A percentile compares a stretch with the other conserved stretches of the same genome.
Conservation (phyloP, 1,140 invertebrate species). For the Linepithema humile region DNA sequence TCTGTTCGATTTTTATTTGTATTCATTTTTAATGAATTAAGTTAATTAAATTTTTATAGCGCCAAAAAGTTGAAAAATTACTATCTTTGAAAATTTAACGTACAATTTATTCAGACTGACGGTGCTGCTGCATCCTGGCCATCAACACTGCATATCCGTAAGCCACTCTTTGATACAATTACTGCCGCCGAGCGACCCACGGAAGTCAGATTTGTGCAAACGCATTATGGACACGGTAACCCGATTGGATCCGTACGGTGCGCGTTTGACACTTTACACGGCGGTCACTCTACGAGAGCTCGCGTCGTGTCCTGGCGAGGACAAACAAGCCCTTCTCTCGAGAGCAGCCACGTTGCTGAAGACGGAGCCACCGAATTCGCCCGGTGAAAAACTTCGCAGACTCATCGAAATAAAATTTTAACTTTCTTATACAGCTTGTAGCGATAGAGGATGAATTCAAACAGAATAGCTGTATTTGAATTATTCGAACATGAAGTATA, state of each 20-base stretch:
- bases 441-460: neutral
- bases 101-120: slow-evolving; percentile 82
- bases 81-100: neutral
- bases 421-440: neutral
- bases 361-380: slow-evolving; percentile 83
- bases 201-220: slow-evolving; percentile 88
- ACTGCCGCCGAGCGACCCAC: slow-evolving; percentile 84
- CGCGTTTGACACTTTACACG: slow-evolving; percentile 89
- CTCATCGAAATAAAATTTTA: slow-evolving; percentile 76
- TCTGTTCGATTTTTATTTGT: neutral
- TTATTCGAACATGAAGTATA: neutral
- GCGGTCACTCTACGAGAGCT: slow-evolving; percentile 90
- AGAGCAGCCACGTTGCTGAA: slow-evolving; percentile 83
- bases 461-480: neutral
- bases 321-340: slow-evolving; percentile 80
- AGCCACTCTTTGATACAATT: slow-evolving; percentile 92
- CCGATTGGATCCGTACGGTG: slow-evolving; percentile 88
- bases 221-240: slow-evolving; percentile 87
- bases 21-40: neutral
- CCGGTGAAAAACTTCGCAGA: slow-evolving; percentile 83
- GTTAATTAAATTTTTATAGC: neutral
- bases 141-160: slow-evolving; percentile 92
- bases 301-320: slow-evolving; percentile 84
- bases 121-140: slow-evolving; percentile 90
- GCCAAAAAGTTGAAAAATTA: neutral